phyloP scores from a whole-genome alignment of 2,888 invertebrate species.

The Hipparchia semele region DNA sequence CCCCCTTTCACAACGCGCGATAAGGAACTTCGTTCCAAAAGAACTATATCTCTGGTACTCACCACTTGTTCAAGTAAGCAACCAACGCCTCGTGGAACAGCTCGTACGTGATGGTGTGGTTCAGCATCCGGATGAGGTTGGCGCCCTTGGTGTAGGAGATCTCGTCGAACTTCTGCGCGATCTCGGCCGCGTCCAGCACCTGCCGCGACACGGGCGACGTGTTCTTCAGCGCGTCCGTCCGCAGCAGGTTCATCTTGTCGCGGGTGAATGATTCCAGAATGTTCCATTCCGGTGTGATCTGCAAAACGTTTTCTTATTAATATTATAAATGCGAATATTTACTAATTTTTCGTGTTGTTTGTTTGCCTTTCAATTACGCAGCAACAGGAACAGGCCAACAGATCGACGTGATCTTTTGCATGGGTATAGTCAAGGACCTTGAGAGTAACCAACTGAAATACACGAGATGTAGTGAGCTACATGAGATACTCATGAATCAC shows the following conservation, averaged over 20 bases:
- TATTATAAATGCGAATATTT: too few species aligned
- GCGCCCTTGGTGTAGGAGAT: constrained; percentile 83
- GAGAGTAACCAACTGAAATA: too few species aligned
- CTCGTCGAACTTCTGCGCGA: constrained; percentile 84
- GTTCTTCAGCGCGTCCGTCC: constrained; percentile 79
- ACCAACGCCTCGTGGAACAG: constrained; percentile 80
- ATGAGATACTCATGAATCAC: too few species aligned
- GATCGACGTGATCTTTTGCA: too few species aligned
- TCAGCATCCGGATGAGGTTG: constrained; percentile 83
- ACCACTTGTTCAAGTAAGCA: constrained; percentile 82
- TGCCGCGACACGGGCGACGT: constrained; percentile 80
- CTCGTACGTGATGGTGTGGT: constrained; percentile 78
- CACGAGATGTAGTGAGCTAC: too few species aligned
- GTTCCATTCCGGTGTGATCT: constrained; percentile 83
- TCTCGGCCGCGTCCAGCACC: constrained; percentile 80
- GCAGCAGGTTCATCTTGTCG: constrained; percentile 81
- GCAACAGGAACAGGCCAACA: too few species aligned
- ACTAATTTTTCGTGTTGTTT: too few species aligned
- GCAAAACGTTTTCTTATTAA: constrained; percentile 10
- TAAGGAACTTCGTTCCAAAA: too few species aligned
- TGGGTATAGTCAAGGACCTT: too few species aligned
- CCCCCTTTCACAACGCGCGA: too few species aligned
- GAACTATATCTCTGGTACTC: constrained; percentile 45
- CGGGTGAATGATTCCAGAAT: constrained; percentile 79
- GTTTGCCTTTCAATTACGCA: too few species aligned